Evolutionary conservation across 2,797 vertebrate species (phyloP).

Genomic region (Coregonus suidteri): DNA sequence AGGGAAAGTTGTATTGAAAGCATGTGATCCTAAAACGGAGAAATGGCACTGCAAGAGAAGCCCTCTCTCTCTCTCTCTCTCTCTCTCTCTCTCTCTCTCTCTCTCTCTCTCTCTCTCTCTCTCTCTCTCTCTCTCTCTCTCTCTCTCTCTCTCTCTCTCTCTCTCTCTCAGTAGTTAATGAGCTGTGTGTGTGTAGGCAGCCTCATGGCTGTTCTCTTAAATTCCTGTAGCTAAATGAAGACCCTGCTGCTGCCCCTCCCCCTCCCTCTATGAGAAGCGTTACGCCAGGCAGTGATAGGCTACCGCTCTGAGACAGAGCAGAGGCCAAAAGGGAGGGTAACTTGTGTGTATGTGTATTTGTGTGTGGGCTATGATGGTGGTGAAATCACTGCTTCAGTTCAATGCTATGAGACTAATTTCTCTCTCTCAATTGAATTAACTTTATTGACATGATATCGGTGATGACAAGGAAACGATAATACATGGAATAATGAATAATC

Average conservation of each 20-base stretch:
- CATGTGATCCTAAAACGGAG: not conserved
- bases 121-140: too few relatives aligned
- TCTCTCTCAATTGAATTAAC: not conserved
- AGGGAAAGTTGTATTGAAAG: not conserved
- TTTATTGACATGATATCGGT: too few relatives aligned
- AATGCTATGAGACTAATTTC: not conserved
- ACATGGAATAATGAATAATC: too few relatives aligned
- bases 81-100: not conserved
- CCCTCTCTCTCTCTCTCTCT: not conserved
- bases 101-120: too few relatives aligned
- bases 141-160: not conserved
- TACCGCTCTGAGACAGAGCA: conserved; percentile 39
- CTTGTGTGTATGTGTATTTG: not conserved
- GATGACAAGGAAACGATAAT: too few relatives aligned
- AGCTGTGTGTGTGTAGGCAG: conserved; percentile 25
- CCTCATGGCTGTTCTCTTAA: conserved; percentile 73
- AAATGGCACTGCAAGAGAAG: conserved; percentile 14
- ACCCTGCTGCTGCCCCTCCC: conserved; percentile 39
- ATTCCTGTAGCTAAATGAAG: conserved; percentile 81
- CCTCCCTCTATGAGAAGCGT: conserved; percentile 52
- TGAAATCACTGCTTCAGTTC: not conserved
- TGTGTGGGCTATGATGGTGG: not conserved
- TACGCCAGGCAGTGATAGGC: conserved; percentile 1
- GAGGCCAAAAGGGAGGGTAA: not conserved
- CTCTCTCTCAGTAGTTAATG: not conserved